These are phyloP conservation scores for Thereva nobilitata DNA, from an alignment of 2,888 invertebrate genomes.

Conservation along the genomic window DNA sequence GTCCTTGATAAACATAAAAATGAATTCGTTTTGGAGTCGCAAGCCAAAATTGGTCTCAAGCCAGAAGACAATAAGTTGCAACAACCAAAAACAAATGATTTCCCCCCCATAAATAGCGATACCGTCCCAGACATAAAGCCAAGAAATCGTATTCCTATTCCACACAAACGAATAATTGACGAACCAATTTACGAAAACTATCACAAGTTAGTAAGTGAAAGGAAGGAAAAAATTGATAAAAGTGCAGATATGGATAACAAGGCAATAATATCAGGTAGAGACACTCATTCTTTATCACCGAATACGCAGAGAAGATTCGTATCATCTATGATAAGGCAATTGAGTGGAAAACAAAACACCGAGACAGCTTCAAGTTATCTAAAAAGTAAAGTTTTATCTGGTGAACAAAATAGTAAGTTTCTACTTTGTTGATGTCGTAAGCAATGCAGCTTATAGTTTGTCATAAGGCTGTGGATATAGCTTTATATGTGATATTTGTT, in stretches of 20 bases:
- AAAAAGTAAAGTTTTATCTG: too few species aligned
- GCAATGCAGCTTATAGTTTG: too few species aligned
- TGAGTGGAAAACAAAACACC: neutral
- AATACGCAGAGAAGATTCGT: neutral
- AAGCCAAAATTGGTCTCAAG: neutral
- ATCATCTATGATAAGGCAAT: neutral
- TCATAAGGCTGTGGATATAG: too few species aligned
- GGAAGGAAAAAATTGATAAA: neutral
- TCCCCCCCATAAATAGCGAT: neutral
- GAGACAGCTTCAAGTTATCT: neutral
- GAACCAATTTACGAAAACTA: slow-evolving; percentile 21
- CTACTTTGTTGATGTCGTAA: too few species aligned
- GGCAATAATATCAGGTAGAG: neutral
- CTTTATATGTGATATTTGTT: too few species aligned
- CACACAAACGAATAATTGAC: slow-evolving; percentile 5
- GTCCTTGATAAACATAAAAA: slow-evolving; percentile 41
- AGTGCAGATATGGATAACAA: neutral
- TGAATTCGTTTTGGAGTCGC: slow-evolving; percentile 42
- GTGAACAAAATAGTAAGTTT: too few species aligned
- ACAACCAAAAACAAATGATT: neutral
- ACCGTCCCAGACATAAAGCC: neutral
- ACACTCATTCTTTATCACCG: neutral
- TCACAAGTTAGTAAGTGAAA: neutral
- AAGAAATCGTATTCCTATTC: slow-evolving; percentile 1
- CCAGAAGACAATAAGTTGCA: neutral